These are phyloP conservation scores for Myotis myotis DNA, from an alignment of 2,797 vertebrate genomes.

Conservation along the genomic window DNA sequence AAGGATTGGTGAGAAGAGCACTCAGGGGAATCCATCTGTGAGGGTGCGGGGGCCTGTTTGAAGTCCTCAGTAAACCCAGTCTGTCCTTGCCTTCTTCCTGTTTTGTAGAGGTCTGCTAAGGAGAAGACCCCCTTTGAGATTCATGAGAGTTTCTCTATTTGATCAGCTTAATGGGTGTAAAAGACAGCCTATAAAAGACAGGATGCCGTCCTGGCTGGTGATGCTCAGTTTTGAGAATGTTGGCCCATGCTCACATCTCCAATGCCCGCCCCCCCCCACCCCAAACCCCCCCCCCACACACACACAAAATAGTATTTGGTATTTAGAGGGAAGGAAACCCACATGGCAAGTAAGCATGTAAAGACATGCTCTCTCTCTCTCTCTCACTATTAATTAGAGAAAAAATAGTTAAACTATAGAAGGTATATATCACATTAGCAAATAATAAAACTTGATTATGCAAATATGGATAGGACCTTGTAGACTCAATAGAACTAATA, in stretches of 20 bases:
- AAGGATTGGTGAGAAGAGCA: background rate
- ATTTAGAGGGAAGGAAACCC: background rate
- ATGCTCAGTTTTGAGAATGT: too few relatives aligned
- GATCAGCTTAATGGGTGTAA: background rate
- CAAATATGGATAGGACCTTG: background rate
- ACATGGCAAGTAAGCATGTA: background rate
- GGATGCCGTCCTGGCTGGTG: too few relatives aligned
- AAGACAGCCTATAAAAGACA: background rate
- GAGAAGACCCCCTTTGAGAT: background rate
- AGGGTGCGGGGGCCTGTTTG: background rate
- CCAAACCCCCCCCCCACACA: accelerated
- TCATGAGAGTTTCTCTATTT: background rate
- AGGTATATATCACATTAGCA: background rate
- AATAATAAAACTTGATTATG: background rate
- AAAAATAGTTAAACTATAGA: background rate
- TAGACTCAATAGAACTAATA: background rate
- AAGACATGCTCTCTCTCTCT: background rate
- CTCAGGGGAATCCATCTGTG: background rate
- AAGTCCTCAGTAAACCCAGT: background rate
- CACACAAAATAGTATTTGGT: background rate
- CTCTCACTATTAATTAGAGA: background rate
- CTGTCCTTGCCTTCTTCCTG: background rate
- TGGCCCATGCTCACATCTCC: background rate
- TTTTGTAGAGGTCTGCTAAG: background rate
- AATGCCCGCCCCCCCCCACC: accelerated